Evolutionary conservation across 2,888 invertebrate species (phyloP).

Genomic region (Merodon equestris): DNA sequence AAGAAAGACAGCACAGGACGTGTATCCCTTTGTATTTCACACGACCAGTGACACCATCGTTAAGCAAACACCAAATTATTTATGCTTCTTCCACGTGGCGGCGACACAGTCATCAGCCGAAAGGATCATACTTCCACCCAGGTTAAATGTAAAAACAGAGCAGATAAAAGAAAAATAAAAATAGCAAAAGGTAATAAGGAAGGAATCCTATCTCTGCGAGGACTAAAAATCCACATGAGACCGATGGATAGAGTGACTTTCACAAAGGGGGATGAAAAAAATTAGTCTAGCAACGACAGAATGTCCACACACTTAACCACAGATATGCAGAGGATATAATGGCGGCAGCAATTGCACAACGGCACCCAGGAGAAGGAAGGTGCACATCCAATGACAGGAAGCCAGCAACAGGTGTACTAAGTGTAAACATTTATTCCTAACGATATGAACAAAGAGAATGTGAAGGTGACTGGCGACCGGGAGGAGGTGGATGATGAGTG

Average conservation of each 20-base stretch:
- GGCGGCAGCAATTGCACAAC: constrained; percentile 47
- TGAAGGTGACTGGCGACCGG: neutral
- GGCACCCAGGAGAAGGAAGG: constrained; percentile 53
- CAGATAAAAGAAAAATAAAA: neutral
- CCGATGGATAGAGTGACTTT: no score
- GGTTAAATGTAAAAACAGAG: constrained; percentile 37
- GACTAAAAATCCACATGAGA: constrained; percentile 50
- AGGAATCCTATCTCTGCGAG: constrained; percentile 27
- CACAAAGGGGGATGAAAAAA: constrained; percentile 10
- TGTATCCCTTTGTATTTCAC: constrained; percentile 40
- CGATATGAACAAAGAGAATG: constrained; percentile 47
- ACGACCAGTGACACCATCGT: constrained; percentile 39
- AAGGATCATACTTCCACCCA: constrained; percentile 49
- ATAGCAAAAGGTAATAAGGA: constrained; percentile 18
- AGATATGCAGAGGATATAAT: constrained; percentile 62
- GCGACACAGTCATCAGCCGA: constrained; percentile 51
- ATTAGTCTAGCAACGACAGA: constrained; percentile 21
- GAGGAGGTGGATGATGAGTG: constrained; percentile 5
- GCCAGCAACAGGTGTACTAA: constrained; percentile 64
- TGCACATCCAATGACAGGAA: constrained; percentile 62
- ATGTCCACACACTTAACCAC: constrained; percentile 65
- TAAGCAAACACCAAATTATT: constrained; percentile 65
- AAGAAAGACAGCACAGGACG: neutral
- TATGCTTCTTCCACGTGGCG: constrained; percentile 47
- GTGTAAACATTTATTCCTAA: constrained; percentile 66